Conservation (phyloP, 2,113 vertebrate species). For the Equus quagga region DNA sequence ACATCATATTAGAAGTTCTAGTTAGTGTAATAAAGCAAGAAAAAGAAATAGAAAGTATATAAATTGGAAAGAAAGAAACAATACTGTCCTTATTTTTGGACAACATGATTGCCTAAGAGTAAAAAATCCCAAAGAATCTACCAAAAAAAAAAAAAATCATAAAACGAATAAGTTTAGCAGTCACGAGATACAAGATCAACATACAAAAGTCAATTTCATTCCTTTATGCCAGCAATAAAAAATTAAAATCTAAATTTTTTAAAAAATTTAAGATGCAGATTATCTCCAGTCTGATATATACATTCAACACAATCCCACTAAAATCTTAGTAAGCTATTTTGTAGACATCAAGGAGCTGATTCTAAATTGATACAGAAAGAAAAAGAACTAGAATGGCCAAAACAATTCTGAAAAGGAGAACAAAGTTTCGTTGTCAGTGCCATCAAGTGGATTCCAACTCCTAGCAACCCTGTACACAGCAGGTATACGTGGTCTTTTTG, state of each 20-base stretch:
- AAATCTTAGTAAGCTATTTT: background rate
- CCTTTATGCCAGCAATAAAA: background rate
- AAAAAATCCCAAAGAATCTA: background rate
- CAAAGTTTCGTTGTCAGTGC: background rate
- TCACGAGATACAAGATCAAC: background rate
- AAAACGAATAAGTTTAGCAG: background rate
- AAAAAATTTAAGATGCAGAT: background rate
- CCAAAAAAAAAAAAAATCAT: background rate
- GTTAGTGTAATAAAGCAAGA: background rate
- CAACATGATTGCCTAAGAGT: background rate
- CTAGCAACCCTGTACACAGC: too few relatives aligned
- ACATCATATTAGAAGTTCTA: background rate
- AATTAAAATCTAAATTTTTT: background rate
- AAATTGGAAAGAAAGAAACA: background rate
- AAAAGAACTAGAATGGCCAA: background rate
- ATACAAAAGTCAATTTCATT: background rate
- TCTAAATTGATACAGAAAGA: background rate
- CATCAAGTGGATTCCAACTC: too few relatives aligned
- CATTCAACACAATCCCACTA: background rate
- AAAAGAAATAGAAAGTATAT: background rate
- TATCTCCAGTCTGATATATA: background rate
- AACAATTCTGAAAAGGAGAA: constrained; percentile 30
- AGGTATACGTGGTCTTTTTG: too few relatives aligned
- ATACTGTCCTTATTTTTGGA: background rate
- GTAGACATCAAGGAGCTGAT: background rate